phyloP scores from a whole-genome alignment of 2,113 vertebrate species.

The Microtus montanus region DNA sequence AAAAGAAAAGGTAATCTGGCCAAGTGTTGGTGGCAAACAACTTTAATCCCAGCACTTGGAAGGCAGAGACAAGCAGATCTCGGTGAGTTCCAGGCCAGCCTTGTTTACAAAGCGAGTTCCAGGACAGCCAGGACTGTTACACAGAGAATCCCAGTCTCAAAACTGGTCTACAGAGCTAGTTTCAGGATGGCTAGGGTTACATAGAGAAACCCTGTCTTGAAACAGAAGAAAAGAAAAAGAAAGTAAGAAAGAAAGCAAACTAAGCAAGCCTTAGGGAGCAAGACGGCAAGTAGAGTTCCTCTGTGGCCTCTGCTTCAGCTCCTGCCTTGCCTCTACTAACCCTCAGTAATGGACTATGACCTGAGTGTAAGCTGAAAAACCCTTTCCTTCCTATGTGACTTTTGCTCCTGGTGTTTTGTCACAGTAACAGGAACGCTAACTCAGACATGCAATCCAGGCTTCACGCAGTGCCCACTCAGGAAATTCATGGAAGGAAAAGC shows the following conservation, averaged over 20 bases:
- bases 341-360: neutral
- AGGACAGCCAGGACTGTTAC: neutral
- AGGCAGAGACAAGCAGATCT: neutral
- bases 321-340: neutral
- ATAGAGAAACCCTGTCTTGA: neutral
- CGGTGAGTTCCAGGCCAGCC: neutral
- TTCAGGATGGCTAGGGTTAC: neutral
- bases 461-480: neutral
- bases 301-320: neutral
- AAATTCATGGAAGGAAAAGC: neutral
- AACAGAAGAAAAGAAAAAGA: too few species aligned
- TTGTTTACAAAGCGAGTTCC: neutral
- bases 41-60: neutral
- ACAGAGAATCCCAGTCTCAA: neutral
- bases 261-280: neutral
- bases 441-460: neutral
- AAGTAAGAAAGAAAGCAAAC: too few species aligned
- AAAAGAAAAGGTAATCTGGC: constrained; percentile 18
- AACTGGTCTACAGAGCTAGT: neutral
- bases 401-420: neutral
- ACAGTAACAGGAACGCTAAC: neutral
- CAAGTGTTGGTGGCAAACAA: neutral
- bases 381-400: neutral
- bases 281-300: neutral
- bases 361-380: neutral